A percentile compares a stretch with the other conserved stretches of the same genome.
Conservation (phyloP, 2,113 vertebrate species). For the Pollimyrus isidori region DNA sequence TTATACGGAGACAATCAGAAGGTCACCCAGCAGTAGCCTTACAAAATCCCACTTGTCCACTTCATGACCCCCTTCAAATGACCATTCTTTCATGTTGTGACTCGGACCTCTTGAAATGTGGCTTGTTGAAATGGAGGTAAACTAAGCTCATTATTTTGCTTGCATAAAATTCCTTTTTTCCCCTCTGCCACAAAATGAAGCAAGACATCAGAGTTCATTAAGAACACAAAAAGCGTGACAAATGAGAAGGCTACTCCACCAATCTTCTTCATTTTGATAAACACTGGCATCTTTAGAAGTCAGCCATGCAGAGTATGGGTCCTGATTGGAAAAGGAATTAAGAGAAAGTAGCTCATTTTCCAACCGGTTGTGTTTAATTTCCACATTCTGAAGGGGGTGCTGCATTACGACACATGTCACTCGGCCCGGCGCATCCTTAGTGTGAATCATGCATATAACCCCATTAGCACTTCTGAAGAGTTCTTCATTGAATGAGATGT, state of each 20-base stretch:
- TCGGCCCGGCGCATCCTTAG: background rate
- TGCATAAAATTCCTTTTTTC: background rate
- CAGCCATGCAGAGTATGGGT: background rate
- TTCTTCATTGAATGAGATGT: background rate
- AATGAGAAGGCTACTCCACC: background rate
- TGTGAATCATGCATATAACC: background rate
- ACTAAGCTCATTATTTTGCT: background rate
- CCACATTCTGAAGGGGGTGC: background rate
- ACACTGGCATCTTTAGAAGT: constrained; percentile 7
- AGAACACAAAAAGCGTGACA: background rate
- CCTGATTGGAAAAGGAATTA: constrained; percentile 10
- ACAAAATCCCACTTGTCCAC: background rate
- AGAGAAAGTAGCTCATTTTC: background rate
- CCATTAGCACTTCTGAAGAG: background rate
- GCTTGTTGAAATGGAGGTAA: background rate
- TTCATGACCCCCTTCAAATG: background rate
- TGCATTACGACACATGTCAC: background rate
- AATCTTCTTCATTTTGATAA: constrained; percentile 8
- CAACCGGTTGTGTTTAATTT: background rate
- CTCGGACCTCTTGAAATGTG: background rate
- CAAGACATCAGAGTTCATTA: constrained; percentile 4
- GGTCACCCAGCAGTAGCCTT: background rate
- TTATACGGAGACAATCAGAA: background rate
- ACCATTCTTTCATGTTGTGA: background rate
- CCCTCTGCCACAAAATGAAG: constrained; percentile 3